A percentile compares a stretch with the other conserved stretches of the same genome.
Evolutionary conservation across 2,888 invertebrate genomes (phyloP).

Genomic region (Mythimna albipuncta): DNA sequence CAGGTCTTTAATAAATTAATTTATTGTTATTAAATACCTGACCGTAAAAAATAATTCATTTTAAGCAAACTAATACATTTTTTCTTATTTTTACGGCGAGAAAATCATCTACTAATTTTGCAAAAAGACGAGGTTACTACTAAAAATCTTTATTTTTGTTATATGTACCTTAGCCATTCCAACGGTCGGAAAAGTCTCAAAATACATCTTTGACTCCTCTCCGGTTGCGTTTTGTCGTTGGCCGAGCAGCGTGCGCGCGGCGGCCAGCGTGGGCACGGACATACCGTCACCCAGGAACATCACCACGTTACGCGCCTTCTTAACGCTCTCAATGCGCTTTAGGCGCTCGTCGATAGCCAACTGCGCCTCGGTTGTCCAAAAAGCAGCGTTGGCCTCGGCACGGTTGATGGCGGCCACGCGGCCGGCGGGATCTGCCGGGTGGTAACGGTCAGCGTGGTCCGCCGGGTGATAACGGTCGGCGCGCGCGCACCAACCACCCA

Average conservation of each 20-base stretch:
- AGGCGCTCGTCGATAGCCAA: conserved; percentile 77
- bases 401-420: conserved; percentile 10
- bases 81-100: no score
- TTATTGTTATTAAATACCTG: no score
- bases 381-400: conserved; percentile 67
- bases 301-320: conserved; percentile 89
- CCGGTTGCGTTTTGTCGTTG: conserved; percentile 89
- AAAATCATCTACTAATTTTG: no score
- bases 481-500: conserved; percentile 5
- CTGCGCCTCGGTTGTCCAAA: conserved; percentile 85
- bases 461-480: conserved; percentile 59
- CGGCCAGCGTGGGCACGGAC: conserved; percentile 93
- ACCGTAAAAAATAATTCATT: no score
- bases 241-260: conserved; percentile 92
- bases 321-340: conserved; percentile 56
- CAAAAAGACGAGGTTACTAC: not conserved
- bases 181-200: conserved; percentile 91
- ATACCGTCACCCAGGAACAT: conserved; percentile 95
- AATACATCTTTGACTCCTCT: conserved; percentile 90
- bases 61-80: no score
- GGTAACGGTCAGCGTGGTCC: conserved; percentile 33
- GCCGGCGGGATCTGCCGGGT: conserved; percentile 25
- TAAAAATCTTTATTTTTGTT: not conserved
- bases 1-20: no score
- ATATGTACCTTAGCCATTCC: conserved; percentile 91